Conservation (phyloP, 2,888 invertebrate species). For the Lithophane socia region DNA sequence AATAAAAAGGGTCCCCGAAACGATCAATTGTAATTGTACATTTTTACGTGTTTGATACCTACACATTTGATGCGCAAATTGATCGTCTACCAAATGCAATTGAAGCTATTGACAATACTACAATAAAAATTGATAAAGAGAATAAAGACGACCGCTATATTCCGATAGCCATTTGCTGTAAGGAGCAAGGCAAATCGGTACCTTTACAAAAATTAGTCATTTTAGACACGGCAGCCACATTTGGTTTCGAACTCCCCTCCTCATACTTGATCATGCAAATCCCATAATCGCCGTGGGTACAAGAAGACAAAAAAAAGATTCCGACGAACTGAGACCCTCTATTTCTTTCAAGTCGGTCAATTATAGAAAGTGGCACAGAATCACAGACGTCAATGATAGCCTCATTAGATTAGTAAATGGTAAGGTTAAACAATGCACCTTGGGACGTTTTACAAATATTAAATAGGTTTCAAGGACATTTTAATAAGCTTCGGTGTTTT, state of each 20-base stretch:
- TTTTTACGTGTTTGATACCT: no score
- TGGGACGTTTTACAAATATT: constrained; percentile 3
- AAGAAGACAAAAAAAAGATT: no score
- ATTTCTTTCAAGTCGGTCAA: not conserved
- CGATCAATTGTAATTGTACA: no score
- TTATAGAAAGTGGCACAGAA: constrained; percentile 36
- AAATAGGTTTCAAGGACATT: not conserved
- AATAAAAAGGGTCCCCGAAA: not conserved
- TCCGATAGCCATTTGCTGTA: not conserved
- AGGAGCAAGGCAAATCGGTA: not conserved
- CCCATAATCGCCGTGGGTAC: not conserved
- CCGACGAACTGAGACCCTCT: no score
- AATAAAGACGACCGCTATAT: not conserved
- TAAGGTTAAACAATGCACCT: constrained; percentile 50
- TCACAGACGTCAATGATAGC: constrained; percentile 20
- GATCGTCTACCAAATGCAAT: no score
- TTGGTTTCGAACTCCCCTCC: not conserved
- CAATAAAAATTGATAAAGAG: no score
- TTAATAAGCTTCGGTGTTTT: not conserved
- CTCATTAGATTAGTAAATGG: constrained; percentile 31
- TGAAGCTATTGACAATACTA: no score
- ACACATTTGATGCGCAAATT: no score
- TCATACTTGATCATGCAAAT: not conserved
- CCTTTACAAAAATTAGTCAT: not conserved
- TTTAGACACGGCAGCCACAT: not conserved